Conservation (phyloP, 1,140 invertebrate species). For the Melanaphis sacchari region DNA sequence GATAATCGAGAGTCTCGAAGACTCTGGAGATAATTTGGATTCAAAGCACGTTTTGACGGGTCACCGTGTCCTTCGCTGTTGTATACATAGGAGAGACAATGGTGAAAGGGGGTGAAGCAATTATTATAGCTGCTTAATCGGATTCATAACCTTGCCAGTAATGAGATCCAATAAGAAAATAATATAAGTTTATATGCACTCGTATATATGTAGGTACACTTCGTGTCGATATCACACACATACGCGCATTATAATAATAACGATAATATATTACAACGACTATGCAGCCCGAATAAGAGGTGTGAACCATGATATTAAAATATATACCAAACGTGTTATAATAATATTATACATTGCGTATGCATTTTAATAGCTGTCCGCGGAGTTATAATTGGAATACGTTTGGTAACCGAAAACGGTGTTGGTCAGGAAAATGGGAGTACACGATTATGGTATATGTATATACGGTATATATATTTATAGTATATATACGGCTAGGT, state of each 20-base stretch:
- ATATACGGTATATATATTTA: neutral
- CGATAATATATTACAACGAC: neutral
- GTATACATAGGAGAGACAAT: neutral
- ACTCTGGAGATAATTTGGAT: neutral
- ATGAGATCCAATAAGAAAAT: neutral
- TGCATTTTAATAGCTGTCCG: neutral
- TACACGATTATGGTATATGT: neutral
- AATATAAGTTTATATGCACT: neutral
- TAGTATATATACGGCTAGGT: too few relatives aligned
- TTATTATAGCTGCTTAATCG: neutral
- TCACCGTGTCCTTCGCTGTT: neutral
- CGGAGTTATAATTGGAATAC: neutral
- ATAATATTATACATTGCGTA: neutral
- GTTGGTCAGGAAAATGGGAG: neutral
- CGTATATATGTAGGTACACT: neutral
- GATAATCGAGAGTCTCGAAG: neutral
- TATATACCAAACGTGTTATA: neutral
- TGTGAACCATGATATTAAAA: conserved; percentile 13
- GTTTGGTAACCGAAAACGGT: neutral
- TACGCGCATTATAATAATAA: neutral
- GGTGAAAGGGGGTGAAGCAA: conserved; percentile 48
- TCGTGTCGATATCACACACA: neutral
- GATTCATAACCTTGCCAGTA: conserved; percentile 1
- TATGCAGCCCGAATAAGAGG: neutral
- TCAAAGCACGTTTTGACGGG: neutral